Base-by-base conservation (phyloP, 2,797 vertebrate genomes). In the Falco rusticolus region DNA sequence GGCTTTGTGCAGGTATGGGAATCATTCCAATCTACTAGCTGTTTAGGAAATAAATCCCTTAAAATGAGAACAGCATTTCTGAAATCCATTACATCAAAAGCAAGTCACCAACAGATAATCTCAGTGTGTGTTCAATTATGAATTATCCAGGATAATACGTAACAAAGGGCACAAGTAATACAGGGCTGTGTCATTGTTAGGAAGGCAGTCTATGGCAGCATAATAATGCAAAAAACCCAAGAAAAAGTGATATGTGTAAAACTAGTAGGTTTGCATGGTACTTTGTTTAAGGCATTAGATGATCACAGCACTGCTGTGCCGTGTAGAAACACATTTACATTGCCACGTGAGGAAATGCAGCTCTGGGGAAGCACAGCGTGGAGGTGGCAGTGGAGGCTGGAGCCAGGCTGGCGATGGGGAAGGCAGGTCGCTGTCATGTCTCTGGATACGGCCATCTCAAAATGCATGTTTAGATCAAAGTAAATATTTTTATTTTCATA, bases 101-200 rank as follows among this genome's bases (percentile, higher is more conserved):
- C 53, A 77, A 94, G 66, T 92, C 88, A 29, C 89, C 82, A 41
- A 57, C 51, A 78, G 90, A 92, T 94, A 97, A 85, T 94, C 83
- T 88, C 91, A 86, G 88, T 48, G 33, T 95, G 21, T 43, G 60
- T 74, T 64, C 94, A 84, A 20, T 95, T 96, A 89, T 75, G 91
- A 96, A 66, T 94, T 85, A 77, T 75, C 54, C 41, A 75, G 88
- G 82, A 60, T 75, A 70, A 87, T 20, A 18, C 1, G 4, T 31
- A 92, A 77, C 3, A 16, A 85, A 84, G 74, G 63, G 70, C 77
- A 92, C 29, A 76, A 81, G 64, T 63, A 72, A 34, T 50, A 56
- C 33, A 39, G 43, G 60, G 29, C 81, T 63, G 54, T 87, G 77
- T 29, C 39, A 9, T 18, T 78, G 76, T 39, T 72, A 31, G 64